Percentiles rank a stretch among this genome's conserved stretches.
phyloP scores from a whole-genome alignment of 2,888 invertebrate genomes.

The Physocephala rufipes region DNA sequence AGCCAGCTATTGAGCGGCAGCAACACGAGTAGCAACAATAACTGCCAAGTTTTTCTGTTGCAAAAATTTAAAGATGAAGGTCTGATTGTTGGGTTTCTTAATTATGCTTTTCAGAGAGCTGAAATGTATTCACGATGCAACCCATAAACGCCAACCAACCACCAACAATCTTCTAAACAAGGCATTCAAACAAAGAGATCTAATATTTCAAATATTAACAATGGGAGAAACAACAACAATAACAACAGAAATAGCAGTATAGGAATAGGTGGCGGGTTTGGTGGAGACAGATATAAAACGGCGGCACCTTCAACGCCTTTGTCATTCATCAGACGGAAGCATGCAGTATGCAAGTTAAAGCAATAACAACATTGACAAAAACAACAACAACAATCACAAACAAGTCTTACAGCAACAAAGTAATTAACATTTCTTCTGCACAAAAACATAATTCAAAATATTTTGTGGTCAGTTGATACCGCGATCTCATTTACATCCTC shows the following conservation, averaged over 20 bases:
- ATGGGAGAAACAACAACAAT: neutral
- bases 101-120: slow-evolving; percentile 6
- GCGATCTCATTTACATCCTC: slow-evolving; percentile 20
- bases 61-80: too few species aligned
- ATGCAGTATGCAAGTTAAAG: neutral
- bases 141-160: too few species aligned
- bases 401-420: too few species aligned
- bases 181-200: neutral
- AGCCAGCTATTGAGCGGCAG: neutral
- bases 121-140: slow-evolving; percentile 19
- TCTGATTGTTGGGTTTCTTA: neutral
- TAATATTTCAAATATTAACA: neutral
- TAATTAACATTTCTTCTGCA: too few species aligned
- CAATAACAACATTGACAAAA: neutral
- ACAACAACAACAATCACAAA: neutral
- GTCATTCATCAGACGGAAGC: neutral
- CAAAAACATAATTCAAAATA: too few species aligned
- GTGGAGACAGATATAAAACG: neutral
- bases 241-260: slow-evolving; percentile 7
- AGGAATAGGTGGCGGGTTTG: too few species aligned
- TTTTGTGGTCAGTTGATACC: slow-evolving; percentile 10
- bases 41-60: neutral
- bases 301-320: slow-evolving; percentile 11
- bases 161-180: too few species aligned
- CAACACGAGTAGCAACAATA: neutral